Base-by-base conservation (phyloP, 2,113 vertebrate genomes). In the Ammospiza caudacuta region DNA sequence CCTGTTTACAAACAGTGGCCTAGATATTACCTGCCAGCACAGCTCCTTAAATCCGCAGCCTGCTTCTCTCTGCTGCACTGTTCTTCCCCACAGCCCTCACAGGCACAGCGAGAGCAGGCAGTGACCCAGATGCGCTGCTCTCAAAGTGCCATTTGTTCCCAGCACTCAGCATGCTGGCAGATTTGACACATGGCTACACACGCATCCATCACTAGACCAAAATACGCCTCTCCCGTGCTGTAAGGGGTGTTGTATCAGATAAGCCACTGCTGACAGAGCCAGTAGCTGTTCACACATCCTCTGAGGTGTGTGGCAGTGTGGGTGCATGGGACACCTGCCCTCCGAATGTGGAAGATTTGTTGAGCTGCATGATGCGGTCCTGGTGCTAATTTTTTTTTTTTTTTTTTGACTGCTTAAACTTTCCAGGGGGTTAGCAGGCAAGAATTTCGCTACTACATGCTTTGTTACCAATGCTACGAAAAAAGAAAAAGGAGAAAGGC, bases 71-170 rank as follows among this genome's bases (percentile, higher is more conserved):
- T 68, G 83, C 78, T 89, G 27, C 1, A 1, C 76, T 86, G 23
- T 49, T 70, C 76, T 77, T 95, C 68, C 72, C 86, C 24, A 4
- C 54, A 75, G 72, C 67, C 68, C 90, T 90, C 6, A 0, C 61
- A 83, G 79, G 86, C 96, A 41, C 55, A 64, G 73, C 4, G 0
- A 76, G 86, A 89, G 94, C 86, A 39, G 72, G 89, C 92, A 73
- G 57, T 95, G 95, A 97, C 95, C 94, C 95, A 94, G 90, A 94
- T 95, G 94, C 35, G 3, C 57, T 39, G 72, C 83, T 83, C 91
- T 82, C 28, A 87, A 95, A 94, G 68, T 86, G 57, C 92, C 80
- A n/a, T 92, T 94, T 93, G 86, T 89, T 94, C 70, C 86, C 80
- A 92, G 88, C 80, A 25, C 80, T 86, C 68, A 12, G 55, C 35